Evolutionary conservation across 2,888 invertebrate species (phyloP).

Genomic region (Acanthosoma haemorrhoidale): DNA sequence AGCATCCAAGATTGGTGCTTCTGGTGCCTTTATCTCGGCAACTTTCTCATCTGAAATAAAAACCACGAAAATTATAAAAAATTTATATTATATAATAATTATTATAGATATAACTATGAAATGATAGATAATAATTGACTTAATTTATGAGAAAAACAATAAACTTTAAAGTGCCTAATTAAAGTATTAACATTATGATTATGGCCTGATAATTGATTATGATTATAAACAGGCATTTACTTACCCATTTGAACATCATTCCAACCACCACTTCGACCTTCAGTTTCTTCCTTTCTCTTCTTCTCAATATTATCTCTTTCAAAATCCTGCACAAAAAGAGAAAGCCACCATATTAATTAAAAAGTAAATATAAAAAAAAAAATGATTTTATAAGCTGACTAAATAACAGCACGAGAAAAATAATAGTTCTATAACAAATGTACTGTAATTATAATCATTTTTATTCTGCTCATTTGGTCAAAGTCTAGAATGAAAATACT

Average conservation of each 20-base stretch:
- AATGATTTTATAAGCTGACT: too few relatives aligned
- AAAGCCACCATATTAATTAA: neutral
- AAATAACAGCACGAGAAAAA: too few relatives aligned
- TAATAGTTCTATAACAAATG: too few relatives aligned
- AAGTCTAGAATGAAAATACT: neutral
- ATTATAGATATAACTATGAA: neutral
- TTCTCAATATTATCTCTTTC: constrained; percentile 49
- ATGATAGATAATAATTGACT: too few relatives aligned
- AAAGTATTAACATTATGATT: too few relatives aligned
- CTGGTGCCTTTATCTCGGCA: constrained; percentile 52
- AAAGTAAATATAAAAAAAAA: neutral
- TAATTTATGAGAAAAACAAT: too few relatives aligned
- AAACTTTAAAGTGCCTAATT: too few relatives aligned
- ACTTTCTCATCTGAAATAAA: constrained; percentile 46
- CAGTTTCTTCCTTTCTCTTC: constrained; percentile 54
- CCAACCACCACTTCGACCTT: constrained; percentile 76
- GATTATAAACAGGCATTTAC: constrained; percentile 1
- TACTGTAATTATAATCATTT: too few relatives aligned
- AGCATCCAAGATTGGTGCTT: constrained; percentile 73
- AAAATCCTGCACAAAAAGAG: constrained; percentile 5
- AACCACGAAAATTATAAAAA: too few relatives aligned
- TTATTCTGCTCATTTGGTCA: too few relatives aligned
- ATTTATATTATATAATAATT: neutral
- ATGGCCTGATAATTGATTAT: neutral
- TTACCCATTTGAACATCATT: constrained; percentile 68